phyloP scores from a whole-genome alignment of 2,797 vertebrate genomes.

The Dendrocincla tyrannina region DNA sequence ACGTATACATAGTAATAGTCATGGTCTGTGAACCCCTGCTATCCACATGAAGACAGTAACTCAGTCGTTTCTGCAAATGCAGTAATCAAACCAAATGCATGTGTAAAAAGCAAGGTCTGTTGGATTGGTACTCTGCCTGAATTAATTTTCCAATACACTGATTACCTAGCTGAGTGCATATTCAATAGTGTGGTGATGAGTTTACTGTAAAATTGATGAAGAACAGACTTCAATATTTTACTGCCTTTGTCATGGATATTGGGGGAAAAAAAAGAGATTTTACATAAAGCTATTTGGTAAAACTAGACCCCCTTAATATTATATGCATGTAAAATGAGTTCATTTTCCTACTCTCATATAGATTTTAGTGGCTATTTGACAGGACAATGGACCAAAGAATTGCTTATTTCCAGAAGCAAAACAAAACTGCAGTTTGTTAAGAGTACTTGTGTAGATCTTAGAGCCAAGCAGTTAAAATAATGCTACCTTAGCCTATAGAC shows the following conservation, averaged over 20 bases:
- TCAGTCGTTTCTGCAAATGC: not conserved
- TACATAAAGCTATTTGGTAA: not conserved
- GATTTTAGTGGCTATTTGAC: not conserved
- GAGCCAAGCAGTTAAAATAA: not conserved
- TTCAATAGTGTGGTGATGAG: not conserved
- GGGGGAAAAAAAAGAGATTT: not conserved
- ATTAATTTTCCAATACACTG: slow-evolving; percentile 26
- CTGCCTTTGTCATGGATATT: not conserved
- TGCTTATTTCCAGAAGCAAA: slow-evolving; percentile 13
- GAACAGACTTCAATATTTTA: not conserved
- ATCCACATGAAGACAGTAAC: not conserved
- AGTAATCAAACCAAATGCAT: slow-evolving; percentile 26
- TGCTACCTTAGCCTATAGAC: not conserved
- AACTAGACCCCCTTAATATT: not conserved
- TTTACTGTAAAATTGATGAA: slow-evolving; percentile 14
- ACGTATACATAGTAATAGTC: not conserved
- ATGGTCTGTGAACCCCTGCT: not conserved
- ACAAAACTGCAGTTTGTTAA: not conserved
- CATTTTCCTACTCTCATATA: not conserved
- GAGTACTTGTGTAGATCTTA: not conserved
- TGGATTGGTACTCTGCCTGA: not conserved
- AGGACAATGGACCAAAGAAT: not conserved
- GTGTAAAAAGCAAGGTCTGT: not conserved
- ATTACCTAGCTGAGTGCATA: slow-evolving; percentile 2
- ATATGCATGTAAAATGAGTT: not conserved